phyloP scores from a whole-genome alignment of 2,113 vertebrate species.

The Gallinago media region DNA sequence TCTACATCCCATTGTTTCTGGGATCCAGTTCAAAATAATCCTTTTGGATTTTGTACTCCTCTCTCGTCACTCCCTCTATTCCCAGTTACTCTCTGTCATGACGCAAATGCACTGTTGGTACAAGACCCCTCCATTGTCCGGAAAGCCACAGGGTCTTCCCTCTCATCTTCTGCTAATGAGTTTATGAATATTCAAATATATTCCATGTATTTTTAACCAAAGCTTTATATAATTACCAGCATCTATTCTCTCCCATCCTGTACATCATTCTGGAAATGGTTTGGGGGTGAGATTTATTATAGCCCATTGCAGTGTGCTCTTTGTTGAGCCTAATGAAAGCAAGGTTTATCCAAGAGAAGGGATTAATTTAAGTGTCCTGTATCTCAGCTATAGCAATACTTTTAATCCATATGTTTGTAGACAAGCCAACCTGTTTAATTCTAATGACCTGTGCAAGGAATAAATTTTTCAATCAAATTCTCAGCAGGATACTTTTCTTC shows the following conservation, averaged over 20 bases:
- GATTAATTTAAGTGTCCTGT: slow-evolving; percentile 17
- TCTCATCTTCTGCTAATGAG: neutral
- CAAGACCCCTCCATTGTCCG: neutral
- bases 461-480: slow-evolving; percentile 3
- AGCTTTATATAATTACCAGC: neutral
- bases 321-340: slow-evolving; percentile 9
- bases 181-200: neutral
- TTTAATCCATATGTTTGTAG: slow-evolving; percentile 42
- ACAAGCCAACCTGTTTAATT: slow-evolving; percentile 21
- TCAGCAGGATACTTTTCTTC: slow-evolving; percentile 14
- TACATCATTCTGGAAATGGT: neutral
- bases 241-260: neutral
- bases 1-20: neutral
- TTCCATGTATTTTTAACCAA: neutral
- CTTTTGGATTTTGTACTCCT: neutral
- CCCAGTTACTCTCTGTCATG: neutral
- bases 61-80: neutral
- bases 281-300: neutral
- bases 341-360: neutral
- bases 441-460: slow-evolving; percentile 24
- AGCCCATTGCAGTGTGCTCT: neutral
- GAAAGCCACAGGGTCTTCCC: neutral
- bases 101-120: neutral
- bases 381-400: slow-evolving; percentile 8
- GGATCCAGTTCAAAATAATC: neutral